Evolutionary conservation across 2,888 invertebrate genomes (phyloP), one percentile per base, ranked within the genome.

Genomic region (Epirrhoe tristata): DNA sequence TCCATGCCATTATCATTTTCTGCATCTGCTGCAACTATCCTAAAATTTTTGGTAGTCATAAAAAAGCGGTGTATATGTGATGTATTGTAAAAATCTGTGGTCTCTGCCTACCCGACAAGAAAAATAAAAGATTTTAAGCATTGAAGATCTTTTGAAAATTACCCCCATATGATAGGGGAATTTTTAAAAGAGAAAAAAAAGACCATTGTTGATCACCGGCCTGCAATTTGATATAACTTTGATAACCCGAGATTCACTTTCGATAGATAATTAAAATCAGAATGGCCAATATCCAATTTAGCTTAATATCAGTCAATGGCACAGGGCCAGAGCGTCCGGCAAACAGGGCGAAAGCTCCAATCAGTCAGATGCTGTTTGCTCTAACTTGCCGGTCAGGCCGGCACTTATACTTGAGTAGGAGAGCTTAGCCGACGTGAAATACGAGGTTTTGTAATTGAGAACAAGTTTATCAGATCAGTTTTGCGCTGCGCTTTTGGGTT

Each of bases 281-380:
- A 69, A 62, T 36, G 59, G 53, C 65, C 70, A 68, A 66, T 74
- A 69, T 66, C 69, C 72, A 72, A 72, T 72, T 72, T 59, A 56
- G 63, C 66, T 66, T 70, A 69, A 70, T 70, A 68, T 66, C 59
- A 66, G 61, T 70, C 54, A 63, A 74, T 76, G 69, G 71, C 67
- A 71, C 62, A 71, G 68, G 73, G 66, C 58, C 61, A 71, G 74
- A 81, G 78, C 74, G 73, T 58, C 75, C 59, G 6, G 69, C 76
- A 80, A 81, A 82, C 81, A 82, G 74, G 71, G 72, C 72, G 74
- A 76, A 74, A 77, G 76, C 77, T 74, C 78, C 81, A 80, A 83
- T 83, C 81, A 82, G 78, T 81, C 79, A 77, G 78, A 77, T 78
- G 76, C 73, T 83, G 81, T 81, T 83, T 82, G 75, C 59, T 58